Percentiles rank a stretch among this genome's conserved stretches.
phyloP scores from a whole-genome alignment of 2,888 invertebrate species.

The Actias luna region DNA sequence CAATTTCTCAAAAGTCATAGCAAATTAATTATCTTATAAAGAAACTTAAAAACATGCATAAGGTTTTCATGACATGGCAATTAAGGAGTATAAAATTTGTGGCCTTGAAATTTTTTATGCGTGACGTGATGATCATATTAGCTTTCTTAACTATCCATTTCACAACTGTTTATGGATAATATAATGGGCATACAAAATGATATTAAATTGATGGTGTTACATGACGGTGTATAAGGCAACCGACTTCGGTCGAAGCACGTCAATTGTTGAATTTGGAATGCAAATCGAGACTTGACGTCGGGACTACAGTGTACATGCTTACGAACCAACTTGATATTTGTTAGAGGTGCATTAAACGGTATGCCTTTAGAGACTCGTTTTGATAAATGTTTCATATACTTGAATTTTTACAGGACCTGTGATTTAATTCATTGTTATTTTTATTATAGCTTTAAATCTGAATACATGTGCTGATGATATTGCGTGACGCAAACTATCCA shows the following conservation, averaged over 20 bases:
- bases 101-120: background rate
- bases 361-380: slow-evolving; percentile 1
- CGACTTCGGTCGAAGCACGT: slow-evolving; percentile 47
- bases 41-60: too few species aligned
- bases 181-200: background rate
- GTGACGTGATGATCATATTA: background rate
- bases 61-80: too few species aligned
- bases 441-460: background rate
- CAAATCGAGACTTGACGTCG: slow-evolving; percentile 62
- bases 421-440: background rate
- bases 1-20: background rate
- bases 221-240: slow-evolving; percentile 41
- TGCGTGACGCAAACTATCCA: too few species aligned
- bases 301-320: slow-evolving; percentile 27
- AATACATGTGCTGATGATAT: too few species aligned
- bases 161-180: background rate
- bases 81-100: background rate
- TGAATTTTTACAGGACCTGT: background rate
- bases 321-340: slow-evolving; percentile 18
- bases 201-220: slow-evolving; percentile 23
- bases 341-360: slow-evolving; percentile 24
- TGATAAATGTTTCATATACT: background rate
- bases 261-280: slow-evolving; percentile 72
- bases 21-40: too few species aligned
- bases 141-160: background rate